Evolutionary conservation across 2,113 vertebrate genomes (phyloP).

Genomic region (Petroica traversi): DNA sequence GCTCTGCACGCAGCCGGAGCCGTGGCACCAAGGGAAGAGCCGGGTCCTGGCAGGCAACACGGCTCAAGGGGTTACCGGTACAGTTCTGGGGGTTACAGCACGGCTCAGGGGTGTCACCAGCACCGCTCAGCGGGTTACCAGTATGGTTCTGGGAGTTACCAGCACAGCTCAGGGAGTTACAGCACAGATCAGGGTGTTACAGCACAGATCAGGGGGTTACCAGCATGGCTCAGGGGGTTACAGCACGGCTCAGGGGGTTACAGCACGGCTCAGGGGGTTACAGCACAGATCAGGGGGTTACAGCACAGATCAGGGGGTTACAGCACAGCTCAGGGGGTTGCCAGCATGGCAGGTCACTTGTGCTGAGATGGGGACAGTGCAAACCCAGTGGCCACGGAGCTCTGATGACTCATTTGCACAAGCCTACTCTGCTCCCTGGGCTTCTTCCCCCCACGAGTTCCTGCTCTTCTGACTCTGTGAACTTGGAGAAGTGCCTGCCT

Average conservation of each 20-base stretch:
- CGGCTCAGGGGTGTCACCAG: background rate
- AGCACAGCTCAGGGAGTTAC: background rate
- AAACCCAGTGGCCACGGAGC: fast-evolving
- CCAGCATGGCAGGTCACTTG: background rate
- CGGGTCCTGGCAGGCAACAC: background rate
- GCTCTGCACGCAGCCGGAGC: background rate
- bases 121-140: background rate
- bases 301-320: background rate
- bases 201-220: background rate
- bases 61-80: background rate
- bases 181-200: too few relatives aligned
- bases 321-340: background rate
- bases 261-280: background rate
- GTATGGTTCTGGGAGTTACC: background rate
- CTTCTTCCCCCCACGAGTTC: fast-evolving
- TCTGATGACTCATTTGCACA: fast-evolving
- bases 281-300: too few relatives aligned
- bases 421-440: background rate
- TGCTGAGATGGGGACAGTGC: background rate
- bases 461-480: background rate
- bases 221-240: background rate
- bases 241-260: too few relatives aligned
- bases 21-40: background rate
- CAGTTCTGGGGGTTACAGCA: background rate
- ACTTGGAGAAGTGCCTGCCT: background rate